Percentiles rank a stretch among this genome's conserved stretches.
phyloP scores from a whole-genome alignment of 2,797 vertebrate genomes.

The Coluber constrictor region DNA sequence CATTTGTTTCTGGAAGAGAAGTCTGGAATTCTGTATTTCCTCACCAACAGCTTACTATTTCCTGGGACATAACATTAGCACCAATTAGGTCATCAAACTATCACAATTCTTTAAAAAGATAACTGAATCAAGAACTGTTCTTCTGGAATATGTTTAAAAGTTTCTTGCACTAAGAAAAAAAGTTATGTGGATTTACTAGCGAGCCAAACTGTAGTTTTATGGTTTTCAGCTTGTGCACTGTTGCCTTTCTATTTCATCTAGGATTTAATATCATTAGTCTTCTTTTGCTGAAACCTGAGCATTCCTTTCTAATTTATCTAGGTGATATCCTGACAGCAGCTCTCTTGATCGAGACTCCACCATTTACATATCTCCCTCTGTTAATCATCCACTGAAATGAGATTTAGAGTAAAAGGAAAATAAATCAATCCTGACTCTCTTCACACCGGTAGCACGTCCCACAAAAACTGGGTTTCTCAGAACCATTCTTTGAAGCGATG shows the following conservation, averaged over 20 bases:
- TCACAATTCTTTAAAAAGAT: neutral
- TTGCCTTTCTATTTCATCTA: constrained; percentile 72
- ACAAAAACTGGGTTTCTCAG: constrained; percentile 51
- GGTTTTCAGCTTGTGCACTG: constrained; percentile 60
- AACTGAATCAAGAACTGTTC: neutral
- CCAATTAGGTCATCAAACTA: neutral
- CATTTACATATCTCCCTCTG: constrained; percentile 72
- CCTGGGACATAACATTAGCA: neutral
- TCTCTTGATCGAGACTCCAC: constrained; percentile 72
- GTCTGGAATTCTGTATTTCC: neutral
- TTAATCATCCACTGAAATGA: constrained; percentile 76
- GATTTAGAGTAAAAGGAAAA: constrained; percentile 71
- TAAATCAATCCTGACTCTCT: constrained; percentile 73
- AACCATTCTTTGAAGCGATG: constrained; percentile 42
- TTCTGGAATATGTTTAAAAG: constrained; percentile 47
- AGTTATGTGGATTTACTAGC: constrained; percentile 62
- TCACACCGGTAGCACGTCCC: constrained; percentile 56
- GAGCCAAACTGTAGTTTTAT: constrained; percentile 59
- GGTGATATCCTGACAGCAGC: constrained; percentile 73
- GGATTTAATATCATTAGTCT: constrained; percentile 74
- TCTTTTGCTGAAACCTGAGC: constrained; percentile 68
- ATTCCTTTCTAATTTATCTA: constrained; percentile 76
- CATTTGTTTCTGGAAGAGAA: neutral
- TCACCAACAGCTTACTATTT: neutral
- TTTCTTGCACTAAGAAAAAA: constrained; percentile 52